Base-by-base conservation (phyloP, 1,140 invertebrate genomes). In the Brachionus manjavacas region DNA sequence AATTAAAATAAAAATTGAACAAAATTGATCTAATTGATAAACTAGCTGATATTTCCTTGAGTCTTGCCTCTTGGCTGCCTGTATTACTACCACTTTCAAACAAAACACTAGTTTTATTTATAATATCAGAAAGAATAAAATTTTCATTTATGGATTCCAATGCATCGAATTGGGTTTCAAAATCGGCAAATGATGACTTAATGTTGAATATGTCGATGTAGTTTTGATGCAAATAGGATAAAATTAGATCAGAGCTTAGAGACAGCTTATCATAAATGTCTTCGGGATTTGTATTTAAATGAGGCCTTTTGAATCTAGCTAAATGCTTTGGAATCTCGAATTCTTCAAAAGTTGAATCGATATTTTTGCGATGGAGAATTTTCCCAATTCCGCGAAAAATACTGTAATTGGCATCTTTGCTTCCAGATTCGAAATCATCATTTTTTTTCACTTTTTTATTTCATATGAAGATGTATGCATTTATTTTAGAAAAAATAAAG, bases 1-100 rank as follows among this genome's bases (percentile, higher is more conserved):
- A 39, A 39, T 64, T 68, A 20, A 81, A 81, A 66, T 81, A 60
- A 64, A 81, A 81, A 81, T 81, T 81, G 52, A 81, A 81, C 49
- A 81, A 46, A 25, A 81, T 14, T 25, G 79, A 81, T 60, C 79
- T 60, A 6, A 81, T 60, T 4, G 79, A 23, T 12, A 81, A 9
- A 16, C 31, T 43, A 46, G 52, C 35, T 20, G 79, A 81, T 43
- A 81, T 81, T 43, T 81, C 79, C 66, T 68, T 81, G 6, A 81
- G 31, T 31, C 64, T 60, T 8, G 52, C 79, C 9, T 81, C 52
- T 25, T 81, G 52, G 64, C 16, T 60, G n/a, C 79, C 79, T 3
- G 79, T 43, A 12, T 28, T 49, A 3, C 8, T 46, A 11, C 68
- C 68, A 25, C n/a, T 76, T 49, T 76, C 72, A 20, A 76, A 76